Evolutionary conservation across 2,113 vertebrate genomes (phyloP).

Genomic region (Xiphophorus couchianus): DNA sequence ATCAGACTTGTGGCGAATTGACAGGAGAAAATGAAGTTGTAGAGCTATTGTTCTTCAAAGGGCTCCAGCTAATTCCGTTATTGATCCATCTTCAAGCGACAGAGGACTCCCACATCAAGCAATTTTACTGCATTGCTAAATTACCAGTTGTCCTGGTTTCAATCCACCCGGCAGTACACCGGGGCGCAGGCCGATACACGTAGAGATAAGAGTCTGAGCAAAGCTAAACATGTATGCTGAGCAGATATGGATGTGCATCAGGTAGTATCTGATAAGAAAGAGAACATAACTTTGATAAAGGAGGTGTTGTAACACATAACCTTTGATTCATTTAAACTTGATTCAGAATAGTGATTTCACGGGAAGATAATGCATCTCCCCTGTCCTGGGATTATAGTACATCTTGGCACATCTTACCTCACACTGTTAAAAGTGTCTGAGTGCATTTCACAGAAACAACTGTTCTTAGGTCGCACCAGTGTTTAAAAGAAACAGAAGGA

Average conservation of each 20-base stretch:
- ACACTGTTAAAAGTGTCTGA: neutral
- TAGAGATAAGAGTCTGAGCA: neutral
- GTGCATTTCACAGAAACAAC: neutral
- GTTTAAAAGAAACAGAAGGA: neutral
- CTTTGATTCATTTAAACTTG: neutral
- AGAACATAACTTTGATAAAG: neutral
- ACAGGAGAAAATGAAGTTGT: constrained; percentile 59
- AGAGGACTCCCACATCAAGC: constrained; percentile 27
- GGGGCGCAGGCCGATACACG: neutral
- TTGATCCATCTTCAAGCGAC: constrained; percentile 53
- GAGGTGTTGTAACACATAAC: neutral
- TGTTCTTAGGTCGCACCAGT: neutral
- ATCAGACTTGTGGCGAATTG: constrained; percentile 50
- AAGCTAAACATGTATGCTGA: neutral
- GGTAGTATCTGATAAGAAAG: neutral
- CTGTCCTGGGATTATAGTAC: neutral
- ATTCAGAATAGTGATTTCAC: neutral
- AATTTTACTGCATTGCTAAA: constrained; percentile 34
- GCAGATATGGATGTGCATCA: neutral
- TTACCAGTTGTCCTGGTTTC: constrained; percentile 33
- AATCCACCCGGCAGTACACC: neutral
- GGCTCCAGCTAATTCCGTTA: constrained; percentile 56
- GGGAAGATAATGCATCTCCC: neutral
- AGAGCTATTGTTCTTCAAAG: constrained; percentile 49
- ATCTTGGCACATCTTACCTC: neutral